Conservation (phyloP, 2,888 invertebrate genomes). For the Tetragnatha montana region DNA sequence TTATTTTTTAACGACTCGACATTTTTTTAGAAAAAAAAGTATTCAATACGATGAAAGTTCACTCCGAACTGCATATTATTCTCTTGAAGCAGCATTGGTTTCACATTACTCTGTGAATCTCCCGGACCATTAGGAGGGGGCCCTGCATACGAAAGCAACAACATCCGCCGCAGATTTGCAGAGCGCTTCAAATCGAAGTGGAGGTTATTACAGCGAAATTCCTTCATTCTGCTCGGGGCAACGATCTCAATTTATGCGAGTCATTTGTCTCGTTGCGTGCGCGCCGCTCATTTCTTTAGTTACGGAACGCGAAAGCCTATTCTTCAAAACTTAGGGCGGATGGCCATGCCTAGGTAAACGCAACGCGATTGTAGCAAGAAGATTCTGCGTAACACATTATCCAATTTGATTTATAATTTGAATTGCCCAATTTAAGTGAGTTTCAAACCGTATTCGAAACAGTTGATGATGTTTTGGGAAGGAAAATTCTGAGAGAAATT, state of each 20-base stretch:
- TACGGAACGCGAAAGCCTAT: not conserved
- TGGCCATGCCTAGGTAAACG: too few relatives aligned
- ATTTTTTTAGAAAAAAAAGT: not conserved
- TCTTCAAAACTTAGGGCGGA: not conserved
- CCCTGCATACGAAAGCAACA: not conserved
- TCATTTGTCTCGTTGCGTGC: conserved; percentile 10
- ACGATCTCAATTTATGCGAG: not conserved
- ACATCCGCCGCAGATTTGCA: not conserved
- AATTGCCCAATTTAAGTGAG: too few relatives aligned
- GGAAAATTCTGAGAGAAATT: too few relatives aligned
- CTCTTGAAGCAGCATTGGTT: not conserved
- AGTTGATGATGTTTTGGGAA: too few relatives aligned
- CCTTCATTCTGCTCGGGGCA: not conserved
- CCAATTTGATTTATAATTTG: too few relatives aligned
- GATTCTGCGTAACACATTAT: too few relatives aligned
- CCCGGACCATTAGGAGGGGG: not conserved
- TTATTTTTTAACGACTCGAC: too few relatives aligned
- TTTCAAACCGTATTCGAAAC: too few relatives aligned
- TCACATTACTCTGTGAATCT: not conserved
- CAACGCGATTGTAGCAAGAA: too few relatives aligned
- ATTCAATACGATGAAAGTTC: not conserved
- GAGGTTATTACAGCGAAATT: not conserved
- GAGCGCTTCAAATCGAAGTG: not conserved
- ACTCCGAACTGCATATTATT: not conserved
- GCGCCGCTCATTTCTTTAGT: conserved; percentile 5